Evolutionary conservation across 2,888 invertebrate genomes (phyloP), one percentile per base, ranked within the genome.

Genomic region (Trachelus stipa): DNA sequence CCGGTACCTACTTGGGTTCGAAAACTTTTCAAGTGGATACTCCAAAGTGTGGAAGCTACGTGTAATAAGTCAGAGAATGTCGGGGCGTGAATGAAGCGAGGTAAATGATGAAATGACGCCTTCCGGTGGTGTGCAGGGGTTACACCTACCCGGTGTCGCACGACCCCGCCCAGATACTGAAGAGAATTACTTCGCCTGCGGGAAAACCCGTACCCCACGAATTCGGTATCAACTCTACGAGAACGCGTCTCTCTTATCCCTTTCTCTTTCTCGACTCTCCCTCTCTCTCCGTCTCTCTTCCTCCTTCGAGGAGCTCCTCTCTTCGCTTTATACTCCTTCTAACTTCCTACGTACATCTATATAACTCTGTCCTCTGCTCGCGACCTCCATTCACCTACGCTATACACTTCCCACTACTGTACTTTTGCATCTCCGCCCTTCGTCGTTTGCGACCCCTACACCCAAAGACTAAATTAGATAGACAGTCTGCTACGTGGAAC

Each of bases 151-250:
- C 71, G 31, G 71, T 71, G 71, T 71, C 71, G 71, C 56, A 56
- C 71, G 71, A 71, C 71, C 31, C 71, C 71, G 71, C 71, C 71
- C 71, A 71, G 71, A 71, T 71, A 71, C 71, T 71, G 71, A 71
- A 71, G 71, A 71, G 71, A 71, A 71, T 71, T 71, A 71, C 71
- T 34, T 71, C 71, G 71, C 71, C 71, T 71, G 71, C 71, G 71
- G 71, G 71, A 34, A 71, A 71, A 71, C 71, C 56, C 34, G 31
- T 34, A 31, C 31, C 71, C 71, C 9, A 71, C 71, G 33, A 34
- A 31, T 71, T 71, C 31, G 71, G 33, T 71, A 71, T 71, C 71
- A 34, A 31, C 71, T 31, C 31, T 33, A 1, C 4, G 33, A 31
- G 31, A 31, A 31, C 31, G 71, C 23, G 71, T 34, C 31, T 71